Base-by-base conservation (phyloP, 2,797 vertebrate genomes). In the Xiphorhynchus erythropygius region DNA sequence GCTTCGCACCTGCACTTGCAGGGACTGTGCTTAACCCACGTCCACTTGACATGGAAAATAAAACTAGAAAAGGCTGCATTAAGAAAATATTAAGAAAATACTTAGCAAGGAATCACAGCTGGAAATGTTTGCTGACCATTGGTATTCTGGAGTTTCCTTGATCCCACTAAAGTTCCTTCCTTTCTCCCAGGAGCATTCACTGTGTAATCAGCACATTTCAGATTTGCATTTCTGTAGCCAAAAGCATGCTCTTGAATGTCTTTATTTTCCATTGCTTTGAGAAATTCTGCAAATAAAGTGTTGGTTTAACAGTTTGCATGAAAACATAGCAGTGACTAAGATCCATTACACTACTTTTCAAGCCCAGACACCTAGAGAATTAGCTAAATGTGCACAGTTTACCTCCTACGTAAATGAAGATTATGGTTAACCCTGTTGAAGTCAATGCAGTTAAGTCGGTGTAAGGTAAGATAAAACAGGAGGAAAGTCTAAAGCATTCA, bases 321-420 rank as follows among this genome's bases (percentile, higher is more conserved):
- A 93, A 96, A 95, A 93, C 69, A 89, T 5, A 89, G 73, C 82
- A 57, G 78, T 94, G 96, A 95, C 89, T 96, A 95, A 94, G 94
- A 96, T 83, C 84, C 87, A 93, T 94, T 95, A 89, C 84, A 64
- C 60, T 79, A 56, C 75, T 74, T 80, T 96, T 95, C 81, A 85
- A 94, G 89, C 91, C 89, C 89, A 96, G 91, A 91, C 87, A 93
- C 70, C 87, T 86, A 91, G 67, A 88, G 92, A 92, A 96, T 96
- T 92, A 96, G 89, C 94, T 95, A 95, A 91, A 94, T 92, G 84
- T 91, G 91, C 79, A 95, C 83, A 84, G 84, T 92, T 90, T 94
- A 52, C 91, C 90, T 94, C 93, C 95, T 41, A 96, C 89, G 0
- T 67, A 81, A 91, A 93, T 78, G 84, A 89, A 95, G 65, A 84